Conservation (phyloP, 2,888 invertebrate genomes). For the Mimas tiliae region DNA sequence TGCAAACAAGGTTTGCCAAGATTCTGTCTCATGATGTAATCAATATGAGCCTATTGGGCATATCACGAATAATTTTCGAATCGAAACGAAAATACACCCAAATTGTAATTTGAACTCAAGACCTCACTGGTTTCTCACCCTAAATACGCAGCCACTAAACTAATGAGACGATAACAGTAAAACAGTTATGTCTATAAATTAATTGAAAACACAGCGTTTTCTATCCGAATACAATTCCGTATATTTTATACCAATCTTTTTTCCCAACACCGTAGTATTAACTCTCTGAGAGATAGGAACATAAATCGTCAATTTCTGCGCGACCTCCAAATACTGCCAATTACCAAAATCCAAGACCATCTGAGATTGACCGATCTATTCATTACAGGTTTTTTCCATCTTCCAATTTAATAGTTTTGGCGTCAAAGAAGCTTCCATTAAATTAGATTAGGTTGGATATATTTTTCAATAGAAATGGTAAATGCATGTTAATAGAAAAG, state of each 20-base stretch:
- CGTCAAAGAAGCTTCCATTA: neutral
- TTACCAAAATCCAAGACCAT: neutral
- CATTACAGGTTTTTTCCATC: neutral
- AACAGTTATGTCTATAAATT: neutral
- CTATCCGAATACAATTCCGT: neutral
- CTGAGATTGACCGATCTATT: neutral
- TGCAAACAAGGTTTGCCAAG: too few species aligned
- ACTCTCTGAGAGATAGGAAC: neutral
- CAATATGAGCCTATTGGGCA: too few species aligned
- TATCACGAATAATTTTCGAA: too few species aligned
- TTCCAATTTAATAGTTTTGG: constrained; percentile 3
- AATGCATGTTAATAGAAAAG: neutral
- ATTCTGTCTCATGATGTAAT: too few species aligned
- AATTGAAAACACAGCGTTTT: neutral
- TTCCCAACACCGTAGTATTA: neutral
- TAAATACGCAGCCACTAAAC: too few species aligned
- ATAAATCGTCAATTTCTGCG: neutral
- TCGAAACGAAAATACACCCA: too few species aligned
- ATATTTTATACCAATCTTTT: neutral
- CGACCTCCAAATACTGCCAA: neutral
- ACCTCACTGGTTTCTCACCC: too few species aligned
- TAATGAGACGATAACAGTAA: too few species aligned
- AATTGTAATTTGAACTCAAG: too few species aligned
- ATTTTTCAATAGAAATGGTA: neutral
- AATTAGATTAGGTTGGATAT: neutral